Conservation (phyloP, 2,888 invertebrate species). For the Cataglyphis altisquamis region DNA sequence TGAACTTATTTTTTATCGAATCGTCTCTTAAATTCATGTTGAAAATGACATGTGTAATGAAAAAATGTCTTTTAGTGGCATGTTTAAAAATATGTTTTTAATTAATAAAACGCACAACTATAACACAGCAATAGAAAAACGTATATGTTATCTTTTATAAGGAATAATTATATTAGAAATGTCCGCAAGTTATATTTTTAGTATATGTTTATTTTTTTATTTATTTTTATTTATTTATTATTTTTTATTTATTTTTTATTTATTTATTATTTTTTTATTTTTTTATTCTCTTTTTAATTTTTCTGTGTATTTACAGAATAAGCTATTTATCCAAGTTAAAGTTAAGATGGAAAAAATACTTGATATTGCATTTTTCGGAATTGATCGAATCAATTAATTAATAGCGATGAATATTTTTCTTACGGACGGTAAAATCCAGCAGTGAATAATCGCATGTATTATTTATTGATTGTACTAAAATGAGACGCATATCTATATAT, state of each 20-base stretch:
- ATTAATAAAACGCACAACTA: background rate
- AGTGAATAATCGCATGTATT: constrained; percentile 24
- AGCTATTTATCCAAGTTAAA: background rate
- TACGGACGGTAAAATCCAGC: constrained; percentile 12
- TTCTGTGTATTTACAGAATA: background rate
- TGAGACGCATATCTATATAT: background rate
- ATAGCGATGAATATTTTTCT: background rate
- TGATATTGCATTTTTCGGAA: background rate
- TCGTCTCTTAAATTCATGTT: background rate
- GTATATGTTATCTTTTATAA: background rate
- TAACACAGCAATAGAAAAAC: background rate
- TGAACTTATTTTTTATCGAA: background rate
- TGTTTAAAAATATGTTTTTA: background rate
- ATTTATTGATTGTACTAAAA: background rate
- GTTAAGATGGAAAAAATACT: background rate
- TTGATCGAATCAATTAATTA: constrained; percentile 5
- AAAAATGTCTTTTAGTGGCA: background rate
- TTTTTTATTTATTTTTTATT: background rate
- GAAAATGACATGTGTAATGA: background rate
- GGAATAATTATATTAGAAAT: background rate
- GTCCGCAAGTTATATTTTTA: background rate
- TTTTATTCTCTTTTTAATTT: background rate
- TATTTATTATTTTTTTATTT: too few species aligned
- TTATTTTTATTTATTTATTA: background rate
- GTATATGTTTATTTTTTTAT: background rate